Evolutionary conservation across 2,113 vertebrate genomes (phyloP), one percentile per base, ranked within the genome.

Genomic region (Pteropus alecto): DNA sequence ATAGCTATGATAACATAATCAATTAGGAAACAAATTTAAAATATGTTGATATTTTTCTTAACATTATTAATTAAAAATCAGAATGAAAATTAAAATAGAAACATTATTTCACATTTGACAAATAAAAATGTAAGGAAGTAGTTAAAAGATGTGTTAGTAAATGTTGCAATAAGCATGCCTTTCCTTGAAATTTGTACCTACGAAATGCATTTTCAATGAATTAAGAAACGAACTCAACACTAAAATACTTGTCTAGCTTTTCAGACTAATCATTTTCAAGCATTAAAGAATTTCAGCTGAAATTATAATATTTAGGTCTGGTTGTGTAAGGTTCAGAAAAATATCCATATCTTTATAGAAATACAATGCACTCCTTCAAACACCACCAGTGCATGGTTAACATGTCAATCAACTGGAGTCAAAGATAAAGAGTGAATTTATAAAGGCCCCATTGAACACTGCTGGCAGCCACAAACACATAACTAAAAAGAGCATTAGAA

Each of bases 351-450:
- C 1, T 51, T 84, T 97, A 90, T 54, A 74, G 91, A 92, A 78
- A 96, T 89, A 81, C 77, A 73, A 28, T 26, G 2, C 6, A 48
- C 46, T 48, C 86, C 74, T 97, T 92, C 77, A 82, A 15, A 87
- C 65, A n/a, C 46, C 26, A 54, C 87, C 90, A 90, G 92, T 60
- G 96, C 81, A 4, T 87, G 24, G 1, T 65, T 96, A 89, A 51
- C 15, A 1, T 48, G 94, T 83, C 96, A 92, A 22, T 97, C 95
- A 94, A 41, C 73, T 68, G 68, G 85, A 93, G 21, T 76, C 71
- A 46, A 76, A 96, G 90, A 97, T 61, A 95, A 88, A 97, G 82
- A 95, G 24, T 0, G 9, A 95, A 97, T 95, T 84, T 91, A 92
- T 79, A 92, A 96, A 97, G 65, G 33, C 16, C 58, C 87, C n/a